A percentile compares a stretch with the other conserved stretches of the same genome.
phyloP scores from a whole-genome alignment of 30 jellyfish, hydroid and myxozoan species.

The Turritopsis dohrnii region DNA sequence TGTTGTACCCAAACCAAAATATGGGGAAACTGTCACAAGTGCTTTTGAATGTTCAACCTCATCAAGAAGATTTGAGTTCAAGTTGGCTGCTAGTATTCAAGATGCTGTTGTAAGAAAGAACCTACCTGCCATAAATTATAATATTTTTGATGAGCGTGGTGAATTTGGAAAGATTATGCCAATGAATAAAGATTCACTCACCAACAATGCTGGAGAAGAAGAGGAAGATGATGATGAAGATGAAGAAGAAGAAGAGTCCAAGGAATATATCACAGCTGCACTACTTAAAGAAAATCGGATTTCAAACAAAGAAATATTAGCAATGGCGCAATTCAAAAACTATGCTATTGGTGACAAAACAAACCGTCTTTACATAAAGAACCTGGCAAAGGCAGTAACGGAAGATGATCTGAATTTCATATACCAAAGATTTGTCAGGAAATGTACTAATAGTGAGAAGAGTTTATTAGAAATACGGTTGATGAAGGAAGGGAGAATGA shows the following conservation, averaged over 20 bases:
- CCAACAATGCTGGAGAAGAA: constrained; percentile 5
- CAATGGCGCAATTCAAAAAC: constrained; percentile 67
- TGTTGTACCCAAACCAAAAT: background rate
- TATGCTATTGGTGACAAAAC: constrained; percentile 63
- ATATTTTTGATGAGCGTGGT: constrained; percentile 37
- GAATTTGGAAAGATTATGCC: constrained; percentile 35
- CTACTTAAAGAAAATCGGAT: constrained; percentile 49
- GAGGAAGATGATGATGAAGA: constrained; percentile 67
- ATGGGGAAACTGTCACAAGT: background rate
- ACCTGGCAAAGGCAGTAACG: constrained; percentile 54
- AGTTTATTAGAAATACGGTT: constrained; percentile 57
- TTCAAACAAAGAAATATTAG: constrained; percentile 25
- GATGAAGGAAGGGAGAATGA: constrained; percentile 96
- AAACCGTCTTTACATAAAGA: constrained; percentile 63
- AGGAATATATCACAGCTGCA: constrained; percentile 36
- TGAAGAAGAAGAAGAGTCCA: constrained; percentile 33
- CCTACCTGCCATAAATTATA: constrained; percentile 22
- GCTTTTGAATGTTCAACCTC: constrained; percentile 24
- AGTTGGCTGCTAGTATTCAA: constrained; percentile 64
- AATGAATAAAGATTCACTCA: background rate
- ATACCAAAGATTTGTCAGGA: constrained; percentile 42
- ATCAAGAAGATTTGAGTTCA: constrained; percentile 71
- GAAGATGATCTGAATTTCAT: constrained; percentile 48
- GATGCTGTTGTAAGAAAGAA: constrained; percentile 32
- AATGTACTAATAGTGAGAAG: constrained; percentile 46